Conservation (phyloP, 2,113 vertebrate genomes). For the Muntiacus muntjak region DNA sequence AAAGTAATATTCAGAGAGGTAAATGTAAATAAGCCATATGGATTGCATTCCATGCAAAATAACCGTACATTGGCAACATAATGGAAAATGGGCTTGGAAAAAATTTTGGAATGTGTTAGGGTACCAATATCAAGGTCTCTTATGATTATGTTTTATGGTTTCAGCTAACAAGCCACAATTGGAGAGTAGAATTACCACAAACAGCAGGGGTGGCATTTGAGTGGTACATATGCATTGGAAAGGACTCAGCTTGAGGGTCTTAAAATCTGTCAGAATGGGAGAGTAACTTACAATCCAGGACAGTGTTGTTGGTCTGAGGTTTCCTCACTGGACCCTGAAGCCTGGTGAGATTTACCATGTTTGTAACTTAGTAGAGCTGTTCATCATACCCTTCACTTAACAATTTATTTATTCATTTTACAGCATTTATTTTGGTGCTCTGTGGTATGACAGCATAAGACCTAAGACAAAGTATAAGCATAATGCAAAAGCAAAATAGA, state of each 20-base stretch:
- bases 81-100: not conserved
- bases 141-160: not conserved
- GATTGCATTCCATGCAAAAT: constrained; percentile 22
- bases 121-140: constrained; percentile 14
- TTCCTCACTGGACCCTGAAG: not conserved
- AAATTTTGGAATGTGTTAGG: constrained; percentile 25
- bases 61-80: not conserved
- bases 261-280: not conserved
- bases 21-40: constrained; percentile 22
- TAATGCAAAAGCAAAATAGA: not conserved
- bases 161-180: constrained; percentile 14
- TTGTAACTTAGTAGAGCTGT: not conserved
- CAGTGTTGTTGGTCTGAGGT: not conserved
- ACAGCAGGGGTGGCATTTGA: not conserved
- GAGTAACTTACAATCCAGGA: not conserved
- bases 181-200: not conserved
- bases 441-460: not conserved
- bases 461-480: not conserved
- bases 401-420: not conserved
- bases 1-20: constrained; percentile 4
- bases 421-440: not conserved
- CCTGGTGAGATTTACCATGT: not conserved
- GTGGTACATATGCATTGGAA: not conserved
- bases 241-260: not conserved
- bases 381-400: not conserved